Evolutionary conservation across 1,140 invertebrate species (phyloP).

Genomic region (Daktulosphaira vitifoliae): DNA sequence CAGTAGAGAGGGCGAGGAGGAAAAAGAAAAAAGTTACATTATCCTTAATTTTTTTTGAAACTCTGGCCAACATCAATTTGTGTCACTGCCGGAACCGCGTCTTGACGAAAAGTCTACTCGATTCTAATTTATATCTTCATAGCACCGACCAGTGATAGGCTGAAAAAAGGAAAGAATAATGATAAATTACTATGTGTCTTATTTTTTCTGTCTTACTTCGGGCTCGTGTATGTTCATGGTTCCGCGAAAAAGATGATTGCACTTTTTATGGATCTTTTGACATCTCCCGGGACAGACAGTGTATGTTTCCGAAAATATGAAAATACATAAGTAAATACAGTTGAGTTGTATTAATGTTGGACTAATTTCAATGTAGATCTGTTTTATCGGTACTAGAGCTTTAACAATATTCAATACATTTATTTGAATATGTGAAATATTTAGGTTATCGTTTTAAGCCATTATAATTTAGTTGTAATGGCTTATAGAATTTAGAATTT

Average conservation of each 20-base stretch:
- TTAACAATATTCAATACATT: too few species aligned
- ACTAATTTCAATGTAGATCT: too few species aligned
- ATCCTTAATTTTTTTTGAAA: slow-evolving; percentile 16
- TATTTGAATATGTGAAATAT: too few species aligned
- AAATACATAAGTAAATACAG: too few species aligned
- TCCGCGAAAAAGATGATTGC: background rate
- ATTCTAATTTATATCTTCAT: slow-evolving; percentile 24
- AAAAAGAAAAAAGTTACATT: slow-evolving; percentile 7
- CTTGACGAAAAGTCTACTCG: slow-evolving; percentile 21
- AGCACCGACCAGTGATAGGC: background rate
- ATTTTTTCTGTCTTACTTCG: background rate
- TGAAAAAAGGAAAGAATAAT: slow-evolving; percentile 15
- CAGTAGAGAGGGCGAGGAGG: background rate
- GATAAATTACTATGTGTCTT: slow-evolving; percentile 12
- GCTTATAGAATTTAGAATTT: too few species aligned
- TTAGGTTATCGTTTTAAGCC: too few species aligned
- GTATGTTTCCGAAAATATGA: too few species aligned
- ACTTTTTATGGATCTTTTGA: slow-evolving; percentile 26
- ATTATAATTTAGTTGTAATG: too few species aligned
- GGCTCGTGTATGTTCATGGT: background rate
- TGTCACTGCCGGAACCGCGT: slow-evolving; percentile 6
- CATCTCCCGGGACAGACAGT: background rate
- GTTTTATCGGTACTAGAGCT: too few species aligned
- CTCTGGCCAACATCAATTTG: slow-evolving; percentile 27
- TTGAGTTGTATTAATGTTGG: too few species aligned